Percentiles rank a stretch among this genome's conserved stretches.
Conservation (phyloP, 1,140 invertebrate genomes). For the Phthorimaea operculella region DNA sequence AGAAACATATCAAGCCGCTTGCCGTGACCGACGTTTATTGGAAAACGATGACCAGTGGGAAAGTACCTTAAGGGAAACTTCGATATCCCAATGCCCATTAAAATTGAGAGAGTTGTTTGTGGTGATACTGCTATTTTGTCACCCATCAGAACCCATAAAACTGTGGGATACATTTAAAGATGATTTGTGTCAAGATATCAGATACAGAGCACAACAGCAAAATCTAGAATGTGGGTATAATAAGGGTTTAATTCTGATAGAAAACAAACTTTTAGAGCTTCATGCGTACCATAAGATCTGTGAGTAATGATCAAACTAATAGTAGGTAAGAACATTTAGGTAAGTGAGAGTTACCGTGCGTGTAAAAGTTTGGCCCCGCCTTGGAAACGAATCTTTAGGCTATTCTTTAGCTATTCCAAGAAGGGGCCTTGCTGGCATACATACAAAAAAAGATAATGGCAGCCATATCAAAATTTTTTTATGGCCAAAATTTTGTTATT, state of each 20-base stretch:
- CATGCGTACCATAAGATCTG: too few species aligned
- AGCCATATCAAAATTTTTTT: too few species aligned
- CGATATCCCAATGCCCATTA: conserved; percentile 19
- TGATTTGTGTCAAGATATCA: conserved; percentile 30
- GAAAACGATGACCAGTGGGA: conserved; percentile 34
- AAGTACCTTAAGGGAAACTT: conserved; percentile 26
- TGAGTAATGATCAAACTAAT: too few species aligned
- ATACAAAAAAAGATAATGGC: too few species aligned
- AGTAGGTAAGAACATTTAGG: too few species aligned
- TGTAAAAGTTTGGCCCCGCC: too few species aligned
- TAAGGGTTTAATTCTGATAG: conserved; percentile 23
- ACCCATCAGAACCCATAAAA: conserved; percentile 27
- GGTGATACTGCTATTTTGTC: conserved; percentile 27
- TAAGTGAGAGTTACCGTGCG: too few species aligned
- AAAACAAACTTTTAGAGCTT: conserved; percentile 27
- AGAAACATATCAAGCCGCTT: conserved; percentile 25
- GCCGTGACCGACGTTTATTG: conserved; percentile 22
- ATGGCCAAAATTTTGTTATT: too few species aligned
- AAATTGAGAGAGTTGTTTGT: conserved; percentile 29
- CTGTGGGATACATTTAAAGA: conserved; percentile 29
- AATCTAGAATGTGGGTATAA: conserved; percentile 23
- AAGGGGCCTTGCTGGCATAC: too few species aligned
- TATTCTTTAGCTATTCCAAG: too few species aligned
- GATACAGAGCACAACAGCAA: conserved; percentile 16
- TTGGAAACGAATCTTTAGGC: too few species aligned